Evolutionary conservation across 2,888 invertebrate genomes (phyloP).

Genomic region (Eucera pruinosa): DNA sequence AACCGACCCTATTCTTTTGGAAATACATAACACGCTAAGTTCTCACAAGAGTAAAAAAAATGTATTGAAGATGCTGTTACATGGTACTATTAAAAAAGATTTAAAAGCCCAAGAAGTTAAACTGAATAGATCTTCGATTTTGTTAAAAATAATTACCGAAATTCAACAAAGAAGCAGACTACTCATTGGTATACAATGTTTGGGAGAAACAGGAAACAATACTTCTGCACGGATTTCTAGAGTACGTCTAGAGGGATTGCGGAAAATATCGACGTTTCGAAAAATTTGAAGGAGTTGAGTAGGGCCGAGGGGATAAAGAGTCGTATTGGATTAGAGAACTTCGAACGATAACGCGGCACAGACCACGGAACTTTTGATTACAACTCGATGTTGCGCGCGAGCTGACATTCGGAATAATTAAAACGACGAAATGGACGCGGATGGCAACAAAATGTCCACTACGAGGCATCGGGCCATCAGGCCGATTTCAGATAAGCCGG

Average conservation of each 20-base stretch:
- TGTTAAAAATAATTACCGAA: too few relatives aligned
- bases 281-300: not conserved
- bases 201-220: not conserved
- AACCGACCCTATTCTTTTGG: too few relatives aligned
- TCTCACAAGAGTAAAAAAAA: too few relatives aligned
- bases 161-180: too few relatives aligned
- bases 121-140: too few relatives aligned
- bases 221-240: not conserved
- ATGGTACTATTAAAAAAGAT: too few relatives aligned
- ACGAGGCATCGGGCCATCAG: constrained; percentile 14
- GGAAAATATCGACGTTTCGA: constrained; percentile 7
- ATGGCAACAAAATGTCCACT: constrained; percentile 29
- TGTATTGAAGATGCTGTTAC: too few relatives aligned
- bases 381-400: constrained; percentile 28
- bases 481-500: constrained; percentile 49
- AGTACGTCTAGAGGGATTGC: not conserved
- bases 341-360: constrained; percentile 28
- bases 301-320: constrained; percentile 5
- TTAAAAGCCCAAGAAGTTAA: too few relatives aligned
- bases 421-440: constrained; percentile 55
- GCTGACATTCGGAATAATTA: constrained; percentile 68
- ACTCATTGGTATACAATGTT: too few relatives aligned
- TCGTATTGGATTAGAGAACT: constrained; percentile 30
- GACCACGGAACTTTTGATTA: constrained; percentile 47
- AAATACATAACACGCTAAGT: too few relatives aligned